Evolutionary conservation across 35 echinoderm and acorn worm species (phyloP), one percentile per base, ranked within the genome.

Genomic region (Stichopus chloronotus): DNA sequence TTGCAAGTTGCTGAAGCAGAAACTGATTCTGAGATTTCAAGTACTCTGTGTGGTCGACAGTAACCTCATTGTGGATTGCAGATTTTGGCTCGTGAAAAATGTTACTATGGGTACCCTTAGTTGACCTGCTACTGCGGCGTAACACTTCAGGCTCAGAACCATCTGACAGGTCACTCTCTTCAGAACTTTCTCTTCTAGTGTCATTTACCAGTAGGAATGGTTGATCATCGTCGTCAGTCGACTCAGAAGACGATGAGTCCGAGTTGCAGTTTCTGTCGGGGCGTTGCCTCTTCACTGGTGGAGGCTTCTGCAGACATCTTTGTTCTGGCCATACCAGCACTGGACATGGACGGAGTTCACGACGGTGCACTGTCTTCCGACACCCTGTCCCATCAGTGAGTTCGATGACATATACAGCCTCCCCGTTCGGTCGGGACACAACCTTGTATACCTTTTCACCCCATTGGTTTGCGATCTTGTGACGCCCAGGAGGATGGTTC

Each of bases 381-480:
- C 7, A 5, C 11, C 61, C 61, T 14, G 11, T 74, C 7, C 69
- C 69, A 74, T 74, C 69, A 20, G 69, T 20, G 3, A 7, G 69
- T 21, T 74, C 17, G 19, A 74, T 74, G 7, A 20, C 17, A 19
- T 74, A 74, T 7, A 74, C 69, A 74, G 2, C 69, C 4, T 74
- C 17, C n/a, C n/a, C 17, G 14, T 74, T 74, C 2, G 69, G 69
- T 74, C 17, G 13, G 7, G 17, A 74, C 0, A 74, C 22, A 0
- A 74, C 69, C 69, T 74, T 74, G 69, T 74, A 74, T n/a, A n/a
- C 17, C 5, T 2, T 6, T n/a, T 74, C n/a, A 4, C 69, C 69
- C 69, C 69, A 74, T 4, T 74, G 6, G 68, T 91, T 69, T 55
- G 25, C 88, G 21, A 91, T 91, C 22, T 91, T 91, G 65, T 91